phyloP scores from a whole-genome alignment of 1,140 invertebrate species.

The Anagrus nilaparvatae region DNA sequence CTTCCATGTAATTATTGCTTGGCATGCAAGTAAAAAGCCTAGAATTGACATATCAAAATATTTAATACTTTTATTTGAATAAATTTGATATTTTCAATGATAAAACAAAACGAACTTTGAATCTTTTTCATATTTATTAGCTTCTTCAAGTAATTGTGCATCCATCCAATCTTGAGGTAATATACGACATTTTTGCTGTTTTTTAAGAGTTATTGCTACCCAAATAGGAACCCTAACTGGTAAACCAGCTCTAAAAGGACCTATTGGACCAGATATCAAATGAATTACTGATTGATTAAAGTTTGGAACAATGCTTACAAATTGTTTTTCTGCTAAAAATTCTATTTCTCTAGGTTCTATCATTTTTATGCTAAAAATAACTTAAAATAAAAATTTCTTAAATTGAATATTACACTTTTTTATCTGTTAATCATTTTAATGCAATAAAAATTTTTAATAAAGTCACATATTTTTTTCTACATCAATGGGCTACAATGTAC shows the following conservation, averaged over 20 bases:
- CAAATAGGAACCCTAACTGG: constrained; percentile 77
- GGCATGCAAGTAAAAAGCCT: constrained; percentile 87
- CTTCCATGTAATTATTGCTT: constrained; percentile 82
- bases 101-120: constrained; percentile 46
- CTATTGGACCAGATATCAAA: constrained; percentile 65
- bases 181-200: constrained; percentile 87
- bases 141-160: constrained; percentile 63
- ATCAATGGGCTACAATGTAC: no score
- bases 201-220: constrained; percentile 87
- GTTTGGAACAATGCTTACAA: constrained; percentile 81
- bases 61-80: not conserved
- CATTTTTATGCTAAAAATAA: not conserved
- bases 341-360: constrained; percentile 85
- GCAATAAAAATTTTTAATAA: no score
- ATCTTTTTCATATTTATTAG: constrained; percentile 76
- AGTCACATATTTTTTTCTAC: no score
- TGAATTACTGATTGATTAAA: constrained; percentile 71
- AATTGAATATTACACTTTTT: no score
- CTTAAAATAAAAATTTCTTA: no score
- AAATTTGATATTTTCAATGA: not conserved
- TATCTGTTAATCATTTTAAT: no score
- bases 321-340: constrained; percentile 84
- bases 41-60: constrained; percentile 10
- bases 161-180: constrained; percentile 91
- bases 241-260: constrained; percentile 76